phyloP scores from a whole-genome alignment of 2,113 vertebrate species.

The Spizaetus ornatus region DNA sequence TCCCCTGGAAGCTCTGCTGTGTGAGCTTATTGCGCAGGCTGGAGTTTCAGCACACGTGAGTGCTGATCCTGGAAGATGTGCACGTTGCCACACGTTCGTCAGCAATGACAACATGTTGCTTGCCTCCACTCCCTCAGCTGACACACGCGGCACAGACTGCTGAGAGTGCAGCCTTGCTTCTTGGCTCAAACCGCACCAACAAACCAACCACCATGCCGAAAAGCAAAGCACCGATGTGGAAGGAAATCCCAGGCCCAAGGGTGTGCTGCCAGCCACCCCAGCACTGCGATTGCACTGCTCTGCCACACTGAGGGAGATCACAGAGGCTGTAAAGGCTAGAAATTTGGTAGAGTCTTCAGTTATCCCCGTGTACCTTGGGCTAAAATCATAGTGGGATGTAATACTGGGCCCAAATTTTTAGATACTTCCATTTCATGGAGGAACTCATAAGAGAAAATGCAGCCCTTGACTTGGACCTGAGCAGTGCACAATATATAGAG shows the following conservation, averaged over 20 bases:
- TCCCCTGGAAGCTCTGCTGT: neutral
- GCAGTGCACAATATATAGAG: neutral
- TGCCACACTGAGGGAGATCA: neutral
- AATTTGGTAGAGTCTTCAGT: neutral
- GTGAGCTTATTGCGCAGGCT: too few species aligned
- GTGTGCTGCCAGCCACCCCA: fast-evolving
- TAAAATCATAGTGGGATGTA: neutral
- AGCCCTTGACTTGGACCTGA: neutral
- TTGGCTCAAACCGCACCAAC: neutral
- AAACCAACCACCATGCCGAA: fast-evolving
- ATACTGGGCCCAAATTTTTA: neutral
- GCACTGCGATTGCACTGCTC: fast-evolving
- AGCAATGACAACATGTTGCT: neutral
- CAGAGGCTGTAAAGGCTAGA: too few species aligned
- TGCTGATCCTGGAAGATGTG: neutral
- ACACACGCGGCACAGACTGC: fast-evolving
- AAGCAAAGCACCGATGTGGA: fast-evolving
- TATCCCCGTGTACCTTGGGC: neutral
- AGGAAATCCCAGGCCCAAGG: neutral
- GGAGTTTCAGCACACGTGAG: fast-evolving
- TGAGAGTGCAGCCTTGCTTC: neutral
- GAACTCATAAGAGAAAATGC: neutral
- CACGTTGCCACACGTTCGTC: fast-evolving
- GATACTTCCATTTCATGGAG: neutral
- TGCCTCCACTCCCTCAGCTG: neutral